Base-by-base conservation (phyloP, 1,140 invertebrate species). In the Orussus abietinus region DNA sequence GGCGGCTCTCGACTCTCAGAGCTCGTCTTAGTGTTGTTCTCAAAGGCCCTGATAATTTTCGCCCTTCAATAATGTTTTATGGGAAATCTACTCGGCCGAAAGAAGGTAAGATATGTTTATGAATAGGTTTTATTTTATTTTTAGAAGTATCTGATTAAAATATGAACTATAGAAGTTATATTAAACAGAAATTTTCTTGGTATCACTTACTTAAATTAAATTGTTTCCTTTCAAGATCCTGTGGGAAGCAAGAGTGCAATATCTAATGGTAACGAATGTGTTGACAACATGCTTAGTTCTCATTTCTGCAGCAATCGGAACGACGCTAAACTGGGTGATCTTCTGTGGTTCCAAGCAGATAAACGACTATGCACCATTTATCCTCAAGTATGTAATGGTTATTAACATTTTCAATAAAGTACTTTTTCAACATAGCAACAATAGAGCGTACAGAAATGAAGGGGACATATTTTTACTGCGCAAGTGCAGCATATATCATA, bases 1-100 rank as follows among this genome's bases (percentile, higher is more conserved):
- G 79, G 75, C 73, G 79, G 42, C 65, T 84, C 11, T 75, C 73
- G 37, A 70, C 72, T n/a, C 62, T 83, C 29, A 74, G 74, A 47
- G 55, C 63, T 35, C 47, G 59, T 21, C 43, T 74, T 5, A 42
- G 45, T 30, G 32, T 28, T 17, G 45, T 62, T 12, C 45, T 71
- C 3, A 50, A 59, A 30, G 52, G 41, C 37, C 35, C 53, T 25
- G 49, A 56, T 17, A 32, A 36, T 7, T 35, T 20, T 28, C 56
- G 42, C 35, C 65, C 65, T 15, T 59, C 66, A 1, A 49, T 73
- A 28, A 62, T 63, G 55, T 64, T 77, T 50, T 68, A 70, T 13
- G 63, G 62, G 15, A 68, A 71, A 25, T 41, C 59, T n/a, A 58
- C 54, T 32, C 51, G 56, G 17, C 47, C 64, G 22, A 72, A 64